Conservation (phyloP, 2,888 invertebrate species). For the Apodemia duryi region DNA sequence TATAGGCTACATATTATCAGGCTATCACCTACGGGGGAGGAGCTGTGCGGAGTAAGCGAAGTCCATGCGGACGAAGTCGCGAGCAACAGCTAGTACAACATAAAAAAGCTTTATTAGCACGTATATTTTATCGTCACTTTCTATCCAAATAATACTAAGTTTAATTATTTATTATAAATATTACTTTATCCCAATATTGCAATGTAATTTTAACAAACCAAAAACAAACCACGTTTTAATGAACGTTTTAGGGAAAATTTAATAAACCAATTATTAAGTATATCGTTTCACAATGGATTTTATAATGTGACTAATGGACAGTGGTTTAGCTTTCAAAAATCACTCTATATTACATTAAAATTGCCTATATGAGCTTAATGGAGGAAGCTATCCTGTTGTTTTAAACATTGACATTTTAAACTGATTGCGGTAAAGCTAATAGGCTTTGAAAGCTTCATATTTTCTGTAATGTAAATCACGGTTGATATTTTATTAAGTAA, state of each 20-base stretch:
- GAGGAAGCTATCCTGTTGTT: constrained; percentile 43
- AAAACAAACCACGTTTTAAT: neutral
- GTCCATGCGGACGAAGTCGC: no score
- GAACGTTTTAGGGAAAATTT: constrained; percentile 3
- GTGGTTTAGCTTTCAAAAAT: constrained; percentile 55
- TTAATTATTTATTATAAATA: no score
- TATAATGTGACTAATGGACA: constrained; percentile 56
- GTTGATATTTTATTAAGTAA: constrained; percentile 2
- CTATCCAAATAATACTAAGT: no score
- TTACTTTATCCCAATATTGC: neutral
- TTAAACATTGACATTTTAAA: constrained; percentile 25
- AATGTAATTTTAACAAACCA: neutral
- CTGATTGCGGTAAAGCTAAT: constrained; percentile 1
- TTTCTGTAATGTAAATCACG: neutral
- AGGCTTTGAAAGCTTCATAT: neutral
- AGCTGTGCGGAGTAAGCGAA: no score
- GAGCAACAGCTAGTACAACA: no score
- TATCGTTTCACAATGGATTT: constrained; percentile 48
- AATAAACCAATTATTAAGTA: constrained; percentile 52
- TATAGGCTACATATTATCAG: no score
- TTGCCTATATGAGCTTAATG: constrained; percentile 62
- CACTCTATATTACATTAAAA: constrained; percentile 50
- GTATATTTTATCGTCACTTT: no score
- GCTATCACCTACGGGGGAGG: no score
- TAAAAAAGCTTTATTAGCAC: no score